A percentile compares a stretch with the other conserved stretches of the same genome.
Conservation (phyloP, 1,140 invertebrate species). For the Scylla paramamosain region DNA sequence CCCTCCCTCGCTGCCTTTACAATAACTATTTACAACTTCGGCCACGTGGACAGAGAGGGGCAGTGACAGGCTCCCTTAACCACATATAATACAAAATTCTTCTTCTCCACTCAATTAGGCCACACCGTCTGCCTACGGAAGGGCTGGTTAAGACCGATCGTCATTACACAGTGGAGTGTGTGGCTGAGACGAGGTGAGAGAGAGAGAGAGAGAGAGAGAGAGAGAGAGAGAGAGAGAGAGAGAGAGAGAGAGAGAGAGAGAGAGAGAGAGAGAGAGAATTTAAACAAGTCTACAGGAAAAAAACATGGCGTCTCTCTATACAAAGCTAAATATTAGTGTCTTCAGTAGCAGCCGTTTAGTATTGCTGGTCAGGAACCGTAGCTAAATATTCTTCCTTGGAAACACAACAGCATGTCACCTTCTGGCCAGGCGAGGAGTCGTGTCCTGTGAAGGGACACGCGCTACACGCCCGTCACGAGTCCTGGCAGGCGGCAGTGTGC, state of each 20-base stretch:
- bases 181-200: background rate
- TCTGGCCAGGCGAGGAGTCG: background rate
- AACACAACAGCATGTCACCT: background rate
- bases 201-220: background rate
- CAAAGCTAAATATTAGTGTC: background rate
- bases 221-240: too few species aligned
- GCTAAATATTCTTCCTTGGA: slow-evolving; percentile 15
- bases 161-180: background rate
- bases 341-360: background rate
- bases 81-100: background rate
- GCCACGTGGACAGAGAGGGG: background rate
- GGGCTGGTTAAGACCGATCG: background rate
- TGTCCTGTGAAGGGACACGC: background rate
- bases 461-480: background rate
- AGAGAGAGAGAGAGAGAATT: slow-evolving; percentile 38
- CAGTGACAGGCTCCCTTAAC: background rate
- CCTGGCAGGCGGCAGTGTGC: background rate
- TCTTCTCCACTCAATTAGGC: background rate
- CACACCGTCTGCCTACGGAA: background rate
- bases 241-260: too few species aligned
- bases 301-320: background rate
- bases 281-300: slow-evolving; percentile 11
- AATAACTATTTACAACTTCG: background rate
- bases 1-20: background rate
- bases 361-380: background rate